phyloP scores from a whole-genome alignment of 2,113 vertebrate species.

The Passer montanus region DNA sequence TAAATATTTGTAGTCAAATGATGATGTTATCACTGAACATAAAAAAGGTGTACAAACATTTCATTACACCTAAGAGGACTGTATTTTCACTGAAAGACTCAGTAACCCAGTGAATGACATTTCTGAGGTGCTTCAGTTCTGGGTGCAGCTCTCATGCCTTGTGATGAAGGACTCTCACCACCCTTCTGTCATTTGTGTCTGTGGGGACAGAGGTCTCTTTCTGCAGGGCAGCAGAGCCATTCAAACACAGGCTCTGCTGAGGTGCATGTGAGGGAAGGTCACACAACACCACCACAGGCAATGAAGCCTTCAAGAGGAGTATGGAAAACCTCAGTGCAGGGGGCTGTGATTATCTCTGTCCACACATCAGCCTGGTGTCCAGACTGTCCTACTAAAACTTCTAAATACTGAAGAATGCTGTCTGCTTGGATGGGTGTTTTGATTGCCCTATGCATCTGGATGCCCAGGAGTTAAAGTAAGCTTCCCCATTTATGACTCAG shows the following conservation, averaged over 20 bases:
- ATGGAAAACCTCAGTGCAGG: background rate
- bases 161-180: background rate
- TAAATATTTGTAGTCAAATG: background rate
- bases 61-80: background rate
- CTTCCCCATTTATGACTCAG: background rate
- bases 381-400: background rate
- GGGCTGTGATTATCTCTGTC: background rate
- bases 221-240: background rate
- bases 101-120: accelerated
- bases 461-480: background rate
- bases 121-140: background rate
- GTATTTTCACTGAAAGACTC: background rate
- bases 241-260: background rate
- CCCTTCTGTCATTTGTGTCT: accelerated
- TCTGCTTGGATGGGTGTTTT: background rate
- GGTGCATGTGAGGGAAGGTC: background rate
- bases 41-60: background rate
- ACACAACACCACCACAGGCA: background rate
- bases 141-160: background rate
- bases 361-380: background rate
- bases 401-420: background rate
- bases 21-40: background rate
- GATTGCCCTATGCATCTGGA: background rate
- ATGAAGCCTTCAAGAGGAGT: background rate
- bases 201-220: background rate